Percentiles rank a stretch among this genome's conserved stretches.
These are phyloP conservation scores for Myiozetetes cayanensis DNA, from an alignment of 2,113 vertebrate genomes.

Conservation along the genomic window DNA sequence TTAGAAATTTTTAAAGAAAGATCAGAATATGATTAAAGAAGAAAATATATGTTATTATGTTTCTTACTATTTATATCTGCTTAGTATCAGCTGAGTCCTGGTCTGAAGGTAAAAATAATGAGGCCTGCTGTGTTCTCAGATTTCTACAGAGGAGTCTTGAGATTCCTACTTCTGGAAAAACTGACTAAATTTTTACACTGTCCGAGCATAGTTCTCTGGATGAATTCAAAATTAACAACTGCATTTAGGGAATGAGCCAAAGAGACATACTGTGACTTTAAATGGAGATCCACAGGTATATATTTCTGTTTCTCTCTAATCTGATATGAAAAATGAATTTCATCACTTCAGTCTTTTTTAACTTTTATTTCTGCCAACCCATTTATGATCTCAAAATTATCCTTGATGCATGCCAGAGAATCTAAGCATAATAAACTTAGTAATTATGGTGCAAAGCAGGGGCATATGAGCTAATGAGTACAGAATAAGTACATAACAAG, in stretches of 20 bases:
- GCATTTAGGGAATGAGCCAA: neutral
- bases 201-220: neutral
- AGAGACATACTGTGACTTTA: neutral
- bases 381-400: neutral
- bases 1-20: neutral
- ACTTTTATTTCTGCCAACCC: neutral
- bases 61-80: neutral
- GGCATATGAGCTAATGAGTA: neutral
- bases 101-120: neutral
- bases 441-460: neutral
- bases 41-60: neutral
- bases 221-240: neutral
- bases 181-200: neutral
- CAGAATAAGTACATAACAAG: neutral
- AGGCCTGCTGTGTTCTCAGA: neutral
- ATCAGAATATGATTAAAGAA: neutral
- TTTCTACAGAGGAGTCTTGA: accelerated
- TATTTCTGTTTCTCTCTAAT: neutral
- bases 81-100: neutral
- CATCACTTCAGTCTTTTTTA: neutral
- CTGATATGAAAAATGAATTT: neutral
- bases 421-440: neutral
- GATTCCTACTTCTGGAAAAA: neutral
- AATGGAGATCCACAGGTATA: neutral
- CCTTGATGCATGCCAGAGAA: neutral